These are phyloP conservation scores for Morinoia aosen DNA, from an alignment of 2,888 invertebrate species.

Conservation along the genomic window DNA sequence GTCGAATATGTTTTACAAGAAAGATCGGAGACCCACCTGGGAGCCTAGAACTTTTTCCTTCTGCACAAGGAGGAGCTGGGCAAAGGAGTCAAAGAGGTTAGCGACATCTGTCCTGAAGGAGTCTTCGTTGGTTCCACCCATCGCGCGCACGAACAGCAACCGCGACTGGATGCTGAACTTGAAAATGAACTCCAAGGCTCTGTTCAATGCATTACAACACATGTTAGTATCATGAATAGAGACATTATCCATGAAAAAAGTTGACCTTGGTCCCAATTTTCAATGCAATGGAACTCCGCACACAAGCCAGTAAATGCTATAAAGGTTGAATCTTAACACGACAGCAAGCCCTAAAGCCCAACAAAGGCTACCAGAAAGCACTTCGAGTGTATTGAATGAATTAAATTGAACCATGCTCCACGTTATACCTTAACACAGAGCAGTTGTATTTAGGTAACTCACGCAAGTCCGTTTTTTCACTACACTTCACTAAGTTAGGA, in stretches of 20 bases:
- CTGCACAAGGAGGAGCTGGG: constrained; percentile 81
- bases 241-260: no score
- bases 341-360: not conserved
- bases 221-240: not conserved
- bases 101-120: constrained; percentile 83
- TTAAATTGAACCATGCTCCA: no score
- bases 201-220: not conserved
- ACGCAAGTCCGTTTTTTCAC: no score
- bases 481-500: no score
- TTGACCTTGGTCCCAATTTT: no score
- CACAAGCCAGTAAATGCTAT: not conserved
- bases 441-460: no score
- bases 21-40: constrained; percentile 75
- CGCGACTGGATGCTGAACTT: constrained; percentile 92
- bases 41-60: constrained; percentile 84
- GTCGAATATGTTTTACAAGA: no score
- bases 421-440: no score
- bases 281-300: no score
- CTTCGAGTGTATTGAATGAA: not conserved
- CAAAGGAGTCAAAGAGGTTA: constrained; percentile 79
- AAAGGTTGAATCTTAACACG: not conserved
- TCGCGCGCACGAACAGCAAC: constrained; percentile 85
- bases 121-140: constrained; percentile 90
- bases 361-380: not conserved
- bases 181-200: constrained; percentile 92